Conservation (phyloP, 2,888 invertebrate species). For the Scaptomyza cyrtandrae region DNA sequence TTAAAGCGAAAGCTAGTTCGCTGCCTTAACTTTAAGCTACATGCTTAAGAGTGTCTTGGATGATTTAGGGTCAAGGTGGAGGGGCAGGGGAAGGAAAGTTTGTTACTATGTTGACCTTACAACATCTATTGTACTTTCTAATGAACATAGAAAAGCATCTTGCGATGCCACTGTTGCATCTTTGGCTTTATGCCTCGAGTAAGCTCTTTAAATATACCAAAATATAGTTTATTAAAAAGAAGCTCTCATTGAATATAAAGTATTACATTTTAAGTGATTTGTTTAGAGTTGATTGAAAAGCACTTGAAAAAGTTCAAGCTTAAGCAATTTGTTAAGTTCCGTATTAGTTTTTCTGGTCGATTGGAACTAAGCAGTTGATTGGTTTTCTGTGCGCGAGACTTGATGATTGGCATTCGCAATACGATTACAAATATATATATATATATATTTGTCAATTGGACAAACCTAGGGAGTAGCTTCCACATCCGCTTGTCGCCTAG, state of each 20-base stretch:
- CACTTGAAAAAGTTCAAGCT: too few relatives aligned
- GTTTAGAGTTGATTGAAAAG: too few relatives aligned
- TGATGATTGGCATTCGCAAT: too few relatives aligned
- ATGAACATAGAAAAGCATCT: background rate
- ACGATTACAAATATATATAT: constrained; percentile 1
- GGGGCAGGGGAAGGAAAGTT: background rate
- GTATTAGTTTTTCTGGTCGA: background rate
- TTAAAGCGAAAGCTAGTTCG: constrained; percentile 16
- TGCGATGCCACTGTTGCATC: background rate
- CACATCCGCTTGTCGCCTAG: too few relatives aligned
- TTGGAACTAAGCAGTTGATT: background rate
- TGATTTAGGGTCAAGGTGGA: background rate
- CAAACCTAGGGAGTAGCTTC: too few relatives aligned
- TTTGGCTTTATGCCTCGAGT: background rate
- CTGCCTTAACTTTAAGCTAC: background rate
- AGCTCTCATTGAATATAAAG: too few relatives aligned
- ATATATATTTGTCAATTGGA: too few relatives aligned
- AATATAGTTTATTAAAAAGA: too few relatives aligned
- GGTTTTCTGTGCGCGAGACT: too few relatives aligned
- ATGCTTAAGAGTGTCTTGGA: background rate
- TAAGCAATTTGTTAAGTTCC: too few relatives aligned
- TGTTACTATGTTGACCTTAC: background rate
- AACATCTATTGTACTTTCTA: background rate
- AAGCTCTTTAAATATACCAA: background rate
- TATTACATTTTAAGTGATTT: too few relatives aligned